Evolutionary conservation across 2,888 invertebrate species (phyloP).

Genomic region (Caradrina clavipalpis): DNA sequence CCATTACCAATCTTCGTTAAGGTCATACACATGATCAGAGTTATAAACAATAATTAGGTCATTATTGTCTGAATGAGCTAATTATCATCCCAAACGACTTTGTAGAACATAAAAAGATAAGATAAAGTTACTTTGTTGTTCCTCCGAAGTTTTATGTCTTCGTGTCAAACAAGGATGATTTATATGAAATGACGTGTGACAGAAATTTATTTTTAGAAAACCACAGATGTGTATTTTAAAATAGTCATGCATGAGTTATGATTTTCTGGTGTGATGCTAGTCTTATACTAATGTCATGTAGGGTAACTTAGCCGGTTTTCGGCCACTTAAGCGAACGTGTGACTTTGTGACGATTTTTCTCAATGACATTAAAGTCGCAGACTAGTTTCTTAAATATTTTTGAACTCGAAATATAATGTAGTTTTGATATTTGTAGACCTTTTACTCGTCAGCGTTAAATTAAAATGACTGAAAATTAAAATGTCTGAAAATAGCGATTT

Average conservation of each 20-base stretch:
- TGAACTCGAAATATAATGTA: too few relatives aligned
- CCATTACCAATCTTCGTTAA: not conserved
- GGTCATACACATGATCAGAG: not conserved
- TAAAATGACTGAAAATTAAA: too few relatives aligned
- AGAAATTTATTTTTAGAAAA: conserved; percentile 23
- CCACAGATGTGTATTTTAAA: conserved; percentile 28
- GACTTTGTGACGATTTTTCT: too few relatives aligned
- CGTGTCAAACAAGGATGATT: conserved; percentile 22
- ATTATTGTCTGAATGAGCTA: conserved; percentile 47
- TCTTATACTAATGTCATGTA: not conserved
- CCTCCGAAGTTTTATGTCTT: conserved; percentile 14
- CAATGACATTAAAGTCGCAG: too few relatives aligned
- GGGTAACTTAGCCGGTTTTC: too few relatives aligned
- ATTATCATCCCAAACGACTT: conserved; percentile 39
- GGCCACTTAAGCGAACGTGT: too few relatives aligned
- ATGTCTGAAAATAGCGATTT: too few relatives aligned
- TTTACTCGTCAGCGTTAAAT: too few relatives aligned
- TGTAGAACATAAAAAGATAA: conserved; percentile 42
- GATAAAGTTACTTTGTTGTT: conserved; percentile 46
- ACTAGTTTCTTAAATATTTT: too few relatives aligned
- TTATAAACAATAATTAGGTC: conserved; percentile 48
- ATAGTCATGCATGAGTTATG: conserved; percentile 1
- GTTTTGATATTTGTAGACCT: too few relatives aligned
- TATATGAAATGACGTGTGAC: conserved; percentile 11
- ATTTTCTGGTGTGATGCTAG: conserved; percentile 8